A percentile compares a stretch with the other conserved stretches of the same genome.
Evolutionary conservation across 92 coral and sea anemone species (phyloP).

Genomic region (Muricea muricata): DNA sequence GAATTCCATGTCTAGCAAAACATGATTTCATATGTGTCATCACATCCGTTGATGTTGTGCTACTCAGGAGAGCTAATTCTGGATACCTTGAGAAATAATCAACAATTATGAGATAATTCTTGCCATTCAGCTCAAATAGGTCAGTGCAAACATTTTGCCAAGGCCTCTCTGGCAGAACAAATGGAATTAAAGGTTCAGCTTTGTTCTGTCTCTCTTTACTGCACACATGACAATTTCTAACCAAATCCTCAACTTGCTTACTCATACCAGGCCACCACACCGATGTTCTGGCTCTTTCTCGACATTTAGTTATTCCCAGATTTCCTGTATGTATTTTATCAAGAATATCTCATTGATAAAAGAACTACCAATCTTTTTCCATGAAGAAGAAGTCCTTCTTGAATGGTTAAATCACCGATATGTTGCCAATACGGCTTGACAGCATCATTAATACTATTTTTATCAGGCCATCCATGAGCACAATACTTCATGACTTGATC

Average conservation of each 20-base stretch:
- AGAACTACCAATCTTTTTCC: constrained; percentile 65
- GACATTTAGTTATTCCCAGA: constrained; percentile 78
- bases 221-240: constrained; percentile 52
- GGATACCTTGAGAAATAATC: constrained; percentile 47
- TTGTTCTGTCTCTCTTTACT: neutral
- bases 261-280: constrained; percentile 88
- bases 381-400: constrained; percentile 62
- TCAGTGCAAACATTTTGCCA: constrained; percentile 38
- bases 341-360: constrained; percentile 64
- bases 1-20: constrained; percentile 60
- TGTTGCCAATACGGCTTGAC: constrained; percentile 65
- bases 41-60: neutral
- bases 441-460: constrained; percentile 48
- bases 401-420: neutral
- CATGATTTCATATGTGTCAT: constrained; percentile 34
- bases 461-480: constrained; percentile 61
- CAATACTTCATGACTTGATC: constrained; percentile 46
- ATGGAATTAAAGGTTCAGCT: constrained; percentile 24
- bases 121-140: constrained; percentile 36
- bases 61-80: constrained; percentile 5
- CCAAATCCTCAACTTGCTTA: constrained; percentile 46
- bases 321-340: constrained; percentile 76
- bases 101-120: constrained; percentile 21
- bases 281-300: constrained; percentile 68
- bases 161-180: neutral